These are phyloP conservation scores for Melanotaenia pygmaea DNA, from an alignment of 2,797 vertebrate species.

Conservation along the genomic window DNA sequence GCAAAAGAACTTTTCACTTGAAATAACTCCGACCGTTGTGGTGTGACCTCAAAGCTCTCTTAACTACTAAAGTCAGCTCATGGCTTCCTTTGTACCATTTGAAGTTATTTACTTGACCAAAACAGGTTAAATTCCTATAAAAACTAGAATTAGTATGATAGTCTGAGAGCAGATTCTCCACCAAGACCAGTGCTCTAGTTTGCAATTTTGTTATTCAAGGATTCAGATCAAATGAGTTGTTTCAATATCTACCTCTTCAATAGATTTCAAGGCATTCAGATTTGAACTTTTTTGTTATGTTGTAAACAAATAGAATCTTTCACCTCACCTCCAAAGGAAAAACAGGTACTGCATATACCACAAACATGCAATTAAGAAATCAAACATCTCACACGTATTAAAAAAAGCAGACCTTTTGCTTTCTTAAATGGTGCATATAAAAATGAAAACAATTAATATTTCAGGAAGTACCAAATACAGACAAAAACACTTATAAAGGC, in stretches of 20 bases:
- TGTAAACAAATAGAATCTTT: neutral
- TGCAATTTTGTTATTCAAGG: neutral
- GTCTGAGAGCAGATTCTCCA: neutral
- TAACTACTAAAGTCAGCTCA: too few species aligned
- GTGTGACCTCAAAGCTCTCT: neutral
- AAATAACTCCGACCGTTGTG: neutral
- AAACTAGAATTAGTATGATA: neutral
- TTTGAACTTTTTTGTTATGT: neutral
- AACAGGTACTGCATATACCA: neutral
- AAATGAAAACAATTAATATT: constrained; percentile 24
- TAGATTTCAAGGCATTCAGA: neutral
- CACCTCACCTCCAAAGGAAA: neutral
- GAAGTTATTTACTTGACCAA: neutral
- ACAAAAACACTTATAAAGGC: constrained; percentile 24
- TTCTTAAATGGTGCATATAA: constrained; percentile 48
- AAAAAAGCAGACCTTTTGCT: constrained; percentile 8
- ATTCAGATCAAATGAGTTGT: neutral
- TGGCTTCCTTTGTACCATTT: neutral
- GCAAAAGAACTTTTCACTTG: neutral
- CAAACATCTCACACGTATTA: neutral
- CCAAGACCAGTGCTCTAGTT: too few species aligned
- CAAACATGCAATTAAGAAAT: constrained; percentile 28
- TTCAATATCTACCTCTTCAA: neutral
- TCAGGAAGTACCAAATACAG: constrained; percentile 44
- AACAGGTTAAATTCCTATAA: neutral